Evolutionary conservation across 1,140 invertebrate species (phyloP).

Genomic region (Drosophila mayri): DNA sequence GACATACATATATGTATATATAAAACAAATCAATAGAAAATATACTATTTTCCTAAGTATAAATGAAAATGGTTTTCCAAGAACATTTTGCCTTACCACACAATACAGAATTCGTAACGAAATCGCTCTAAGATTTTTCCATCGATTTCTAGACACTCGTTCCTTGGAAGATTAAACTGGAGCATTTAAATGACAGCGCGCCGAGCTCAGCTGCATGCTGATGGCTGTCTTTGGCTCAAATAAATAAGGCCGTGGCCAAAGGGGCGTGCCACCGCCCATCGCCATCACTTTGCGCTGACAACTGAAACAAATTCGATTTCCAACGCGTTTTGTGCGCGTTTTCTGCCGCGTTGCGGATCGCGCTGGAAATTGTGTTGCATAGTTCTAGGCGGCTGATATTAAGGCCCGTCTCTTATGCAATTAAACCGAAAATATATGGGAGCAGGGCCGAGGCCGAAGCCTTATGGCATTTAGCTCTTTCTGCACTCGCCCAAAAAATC

Average conservation of each 20-base stretch:
- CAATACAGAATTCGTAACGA: not conserved
- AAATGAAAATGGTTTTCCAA: not conserved
- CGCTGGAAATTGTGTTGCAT: constrained; percentile 4
- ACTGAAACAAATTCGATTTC: constrained; percentile 29
- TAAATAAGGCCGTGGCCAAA: constrained; percentile 9
- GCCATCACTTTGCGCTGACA: constrained; percentile 25
- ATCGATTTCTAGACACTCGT: constrained; percentile 13
- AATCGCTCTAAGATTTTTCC: not conserved
- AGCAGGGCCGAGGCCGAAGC: not conserved
- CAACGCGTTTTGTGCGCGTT: constrained; percentile 35
- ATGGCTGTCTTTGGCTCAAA: constrained; percentile 12
- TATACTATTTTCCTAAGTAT: not conserved
- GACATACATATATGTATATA: not conserved
- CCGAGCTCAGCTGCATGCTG: constrained; percentile 15
- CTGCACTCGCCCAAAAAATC: constrained; percentile 74
- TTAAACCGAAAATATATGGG: constrained; percentile 59
- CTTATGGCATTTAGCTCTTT: constrained; percentile 33
- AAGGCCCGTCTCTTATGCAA: constrained; percentile 39
- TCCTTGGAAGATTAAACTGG: constrained; percentile 9
- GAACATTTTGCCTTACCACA: not conserved
- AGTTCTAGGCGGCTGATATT: constrained; percentile 21
- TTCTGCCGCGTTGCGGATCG: constrained; percentile 17
- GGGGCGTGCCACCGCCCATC: not conserved
- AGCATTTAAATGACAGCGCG: constrained; percentile 7
- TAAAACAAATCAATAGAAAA: not conserved